Base-by-base conservation (phyloP, 2,113 vertebrate genomes). In the Chrysemys picta region DNA sequence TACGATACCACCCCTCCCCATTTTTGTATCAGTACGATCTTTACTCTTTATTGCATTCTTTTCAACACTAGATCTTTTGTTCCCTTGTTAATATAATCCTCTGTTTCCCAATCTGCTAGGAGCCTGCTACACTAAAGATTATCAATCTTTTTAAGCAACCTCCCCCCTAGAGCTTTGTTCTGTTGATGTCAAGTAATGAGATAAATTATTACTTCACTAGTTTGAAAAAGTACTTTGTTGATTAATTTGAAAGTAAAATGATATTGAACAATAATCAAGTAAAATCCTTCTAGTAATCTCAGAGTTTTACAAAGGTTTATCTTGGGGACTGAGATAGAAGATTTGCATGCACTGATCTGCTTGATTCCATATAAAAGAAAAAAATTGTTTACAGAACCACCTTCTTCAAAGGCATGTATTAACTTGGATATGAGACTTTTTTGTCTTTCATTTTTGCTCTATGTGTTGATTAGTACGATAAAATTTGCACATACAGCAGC, bases 181-280 rank as follows among this genome's bases (percentile, higher is more conserved):
- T 22, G 35, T 93, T 94, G 72, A 80, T 94, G 53, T 89, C 53
- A 86, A 59, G 82, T 90, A 89, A 95, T 94, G 62, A 95, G 84
- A 90, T 53, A 89, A 97, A 88, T 94, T 93, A 91, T 81, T 95
- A 93, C 45, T 94, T 93, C 45, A 62, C 85, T 84, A 59, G 56
- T 84, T 95, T 92, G 84, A 86, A 88, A 93, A 89, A 87, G n/a
- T 6, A 72, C 29, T 52, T 1, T 80, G 22, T 94, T 96, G 25
- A 72, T 81, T 93, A 84, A 96, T 97, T 94, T 96, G 29, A 94
- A 96, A 96, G 90, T 94, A 88, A 95, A 92, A 96, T 96, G 52
- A 80, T 89, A 88, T 17, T 72, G 38, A 91, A 90, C 27, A 94
- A 80, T 93, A 94, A 84, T 92, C 76, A 97, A 87, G 89, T 78